Percentiles rank a stretch among this genome's conserved stretches.
phyloP scores from a whole-genome alignment of 2,113 vertebrate species.

The Microcebus murinus region DNA sequence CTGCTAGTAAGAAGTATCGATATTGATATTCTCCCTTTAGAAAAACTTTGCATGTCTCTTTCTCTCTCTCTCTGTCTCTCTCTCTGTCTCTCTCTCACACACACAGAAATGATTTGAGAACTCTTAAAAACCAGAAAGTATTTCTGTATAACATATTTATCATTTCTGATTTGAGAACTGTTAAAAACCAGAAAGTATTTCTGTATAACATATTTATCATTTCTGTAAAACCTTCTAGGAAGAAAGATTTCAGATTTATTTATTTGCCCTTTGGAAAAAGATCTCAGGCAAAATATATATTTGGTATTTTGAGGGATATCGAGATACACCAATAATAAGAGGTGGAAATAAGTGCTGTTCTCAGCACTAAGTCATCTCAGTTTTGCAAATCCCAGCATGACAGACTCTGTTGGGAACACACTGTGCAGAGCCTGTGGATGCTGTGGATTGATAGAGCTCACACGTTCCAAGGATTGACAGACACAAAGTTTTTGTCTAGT shows the following conservation, averaged over 20 bases:
- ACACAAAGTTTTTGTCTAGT: background rate
- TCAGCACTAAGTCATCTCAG: background rate
- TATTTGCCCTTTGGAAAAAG: background rate
- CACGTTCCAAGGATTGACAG: background rate
- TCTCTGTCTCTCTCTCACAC: background rate
- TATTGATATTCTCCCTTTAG: conserved; percentile 31
- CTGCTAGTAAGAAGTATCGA: background rate
- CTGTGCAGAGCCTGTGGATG: background rate
- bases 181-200: conserved; percentile 35
- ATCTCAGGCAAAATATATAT: background rate
- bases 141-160: conserved; percentile 50
- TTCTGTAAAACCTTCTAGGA: conserved; percentile 57
- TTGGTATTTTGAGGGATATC: background rate
- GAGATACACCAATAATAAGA: background rate
- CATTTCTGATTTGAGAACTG: conserved; percentile 61
- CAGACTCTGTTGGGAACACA: background rate
- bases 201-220: conserved; percentile 46
- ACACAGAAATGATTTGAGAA: conserved; percentile 43
- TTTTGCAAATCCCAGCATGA: background rate
- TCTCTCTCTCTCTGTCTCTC: background rate
- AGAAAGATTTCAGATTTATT: conserved; percentile 14
- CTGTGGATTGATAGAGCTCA: background rate
- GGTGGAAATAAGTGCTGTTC: background rate
- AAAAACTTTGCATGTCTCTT: background rate
- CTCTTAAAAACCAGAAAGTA: conserved; percentile 32